Conservation (phyloP, 2,797 vertebrate genomes). For the Oreochromis mossambicus region DNA sequence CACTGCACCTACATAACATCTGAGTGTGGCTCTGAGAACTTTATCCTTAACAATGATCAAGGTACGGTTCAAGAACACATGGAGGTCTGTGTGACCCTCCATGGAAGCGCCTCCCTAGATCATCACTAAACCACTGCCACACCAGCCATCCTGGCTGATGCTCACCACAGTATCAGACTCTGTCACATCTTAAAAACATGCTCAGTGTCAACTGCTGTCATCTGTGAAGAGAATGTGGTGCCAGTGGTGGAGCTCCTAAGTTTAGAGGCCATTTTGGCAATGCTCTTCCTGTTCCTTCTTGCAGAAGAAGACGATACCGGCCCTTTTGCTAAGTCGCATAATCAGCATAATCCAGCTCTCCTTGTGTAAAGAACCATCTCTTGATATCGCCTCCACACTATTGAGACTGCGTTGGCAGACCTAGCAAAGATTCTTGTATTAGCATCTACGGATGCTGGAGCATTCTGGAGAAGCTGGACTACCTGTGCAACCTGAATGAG, state of each 20-base stretch:
- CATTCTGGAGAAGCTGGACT: not conserved
- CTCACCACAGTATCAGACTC: not conserved
- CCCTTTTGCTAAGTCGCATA: not conserved
- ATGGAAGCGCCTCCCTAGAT: not conserved
- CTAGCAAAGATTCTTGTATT: not conserved
- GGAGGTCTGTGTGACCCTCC: not conserved
- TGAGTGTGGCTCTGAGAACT: not conserved
- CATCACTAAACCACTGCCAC: not conserved
- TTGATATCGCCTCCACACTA: not conserved
- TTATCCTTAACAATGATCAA: not conserved
- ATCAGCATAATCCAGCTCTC: not conserved
- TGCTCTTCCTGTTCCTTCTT: not conserved
- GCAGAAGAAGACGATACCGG: accelerated
- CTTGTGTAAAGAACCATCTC: not conserved
- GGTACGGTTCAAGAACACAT: not conserved
- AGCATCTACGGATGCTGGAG: accelerated
- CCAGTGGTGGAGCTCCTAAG: not conserved
- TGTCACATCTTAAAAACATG: not conserved
- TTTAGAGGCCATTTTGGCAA: not conserved
- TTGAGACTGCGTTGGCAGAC: not conserved
- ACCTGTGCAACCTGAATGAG: not conserved
- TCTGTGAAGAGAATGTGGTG: not conserved
- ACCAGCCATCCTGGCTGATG: not conserved
- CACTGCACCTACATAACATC: not conserved
- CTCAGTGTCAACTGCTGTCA: not conserved